Conservation (phyloP, 2,888 invertebrate genomes). For the Amphimallon solstitiale region DNA sequence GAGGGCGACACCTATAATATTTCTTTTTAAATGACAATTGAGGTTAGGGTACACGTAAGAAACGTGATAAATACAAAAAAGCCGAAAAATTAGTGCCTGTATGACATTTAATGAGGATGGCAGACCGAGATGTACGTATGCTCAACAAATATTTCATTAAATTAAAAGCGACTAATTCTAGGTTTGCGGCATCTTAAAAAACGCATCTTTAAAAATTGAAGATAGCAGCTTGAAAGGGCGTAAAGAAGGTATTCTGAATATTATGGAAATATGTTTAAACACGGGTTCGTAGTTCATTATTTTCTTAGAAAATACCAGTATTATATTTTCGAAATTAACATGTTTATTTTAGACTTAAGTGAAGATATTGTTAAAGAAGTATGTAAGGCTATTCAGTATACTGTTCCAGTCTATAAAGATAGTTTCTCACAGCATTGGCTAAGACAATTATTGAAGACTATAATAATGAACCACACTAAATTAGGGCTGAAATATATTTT, state of each 20-base stretch:
- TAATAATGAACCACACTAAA: constrained; percentile 75
- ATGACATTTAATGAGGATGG: constrained; percentile 45
- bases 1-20: too few relatives aligned
- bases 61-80: constrained; percentile 27
- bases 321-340: constrained; percentile 18
- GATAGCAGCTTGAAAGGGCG: constrained; percentile 78
- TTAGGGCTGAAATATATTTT: constrained; percentile 76
- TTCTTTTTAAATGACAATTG: constrained; percentile 23
- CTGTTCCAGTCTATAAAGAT: constrained; percentile 84
- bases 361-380: constrained; percentile 81
- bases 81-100: constrained; percentile 26
- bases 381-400: constrained; percentile 79
- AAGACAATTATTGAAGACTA: constrained; percentile 72
- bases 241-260: constrained; percentile 73
- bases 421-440: constrained; percentile 80
- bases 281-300: constrained; percentile 68
- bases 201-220: constrained; percentile 78
- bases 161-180: constrained; percentile 57
- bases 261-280: constrained; percentile 76
- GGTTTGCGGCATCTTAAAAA: constrained; percentile 76
- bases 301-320: constrained; percentile 7
- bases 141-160: constrained; percentile 2
- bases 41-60: constrained; percentile 36
- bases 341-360: constrained; percentile 73
- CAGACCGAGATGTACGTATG: constrained; percentile 49